Evolutionary conservation across 2,888 invertebrate genomes (phyloP), one percentile per base, ranked within the genome.

Genomic region (Acrobasis consociella): DNA sequence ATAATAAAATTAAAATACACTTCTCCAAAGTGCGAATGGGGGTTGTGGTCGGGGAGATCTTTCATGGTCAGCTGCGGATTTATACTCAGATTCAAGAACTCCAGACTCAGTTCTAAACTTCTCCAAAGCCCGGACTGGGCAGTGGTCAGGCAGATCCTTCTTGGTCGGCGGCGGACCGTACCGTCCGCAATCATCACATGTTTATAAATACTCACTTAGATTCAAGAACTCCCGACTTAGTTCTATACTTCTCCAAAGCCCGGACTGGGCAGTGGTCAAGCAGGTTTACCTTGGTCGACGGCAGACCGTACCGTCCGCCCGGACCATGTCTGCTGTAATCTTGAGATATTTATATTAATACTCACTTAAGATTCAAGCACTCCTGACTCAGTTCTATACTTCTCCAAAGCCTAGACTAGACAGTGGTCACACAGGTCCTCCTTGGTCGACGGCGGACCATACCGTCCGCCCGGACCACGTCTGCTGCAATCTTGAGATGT

Each of bases 351-450:
- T 22, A 22, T 22, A 10, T n/a, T n/a, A 1, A 22, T 13, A 10
- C 93, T 87, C 78, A 95, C 95, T 94, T 95, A 85, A 66, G 95
- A 86, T 62, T 94, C 84, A 1, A 83, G 83, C 56, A 93, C 73
- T 50, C 87, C 89, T 65, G 89, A 76, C 55, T 86, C 80, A 22
- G 83, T 74, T 64, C 95, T 89, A 80, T 96, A 97, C 58, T 93
- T 85, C 64, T 91, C 80, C 60, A 96, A 86, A 68, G 83, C 91
- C 0, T 91, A 69, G 70, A 92, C 80, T 73, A 94, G 85, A 87
- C 94, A 92, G 69, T 78, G 78, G 86, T 88, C 82, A 9, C 70
- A 42, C 37, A 82, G 9, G 0, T 79, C 81, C 71, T 70, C 77
- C 39, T 39, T 39, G 69, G 67, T 72, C 55, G 68, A 82, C 69